Evolutionary conservation across 2,888 invertebrate genomes (phyloP), one percentile per base, ranked within the genome.

Genomic region (Phymatocera aterrima): DNA sequence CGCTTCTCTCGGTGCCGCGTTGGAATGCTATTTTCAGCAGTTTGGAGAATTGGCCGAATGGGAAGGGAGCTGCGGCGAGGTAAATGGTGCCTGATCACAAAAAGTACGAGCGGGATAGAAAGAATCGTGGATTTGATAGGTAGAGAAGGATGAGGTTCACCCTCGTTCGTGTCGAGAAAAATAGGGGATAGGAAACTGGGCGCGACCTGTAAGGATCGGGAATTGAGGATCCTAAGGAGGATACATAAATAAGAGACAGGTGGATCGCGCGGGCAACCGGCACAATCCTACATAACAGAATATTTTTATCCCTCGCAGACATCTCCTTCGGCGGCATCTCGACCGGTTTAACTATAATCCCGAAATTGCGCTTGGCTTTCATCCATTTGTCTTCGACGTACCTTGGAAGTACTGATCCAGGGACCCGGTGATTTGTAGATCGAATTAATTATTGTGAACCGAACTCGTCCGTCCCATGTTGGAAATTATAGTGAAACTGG

Each of bases 241-340:
- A 84, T 82, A 82, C 81, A 83, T 82, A 85, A 83, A 85, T 83
- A 85, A 84, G 80, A 64, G 82, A 84, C 83, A 84, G 84, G 82
- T 85, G 83, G 80, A 83, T 68, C 34, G 34, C 34, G 34, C 51
- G 51, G 72, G n/a, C n/a, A 28, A 24, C 34, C 51, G 4, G 8
- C 12, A 31, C 8, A 31, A 72, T 72, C 34, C 72, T 61, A 10
- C 18, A 60, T 64, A 64, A 28, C 51, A n/a, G 51, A 72, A 31
- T 34, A 51, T 46, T n/a, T n/a, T n/a, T n/a, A n/a, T n/a, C n/a
- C 48, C 48, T 8, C 6, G 46, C 46, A 31, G 70, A 70, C 51
- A 28, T 51, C 34, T 34, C 51, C 18, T 34, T 31, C 43, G 34
- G 31, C 43, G 34, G 31, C 72, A 68, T 46, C 28, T 51, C 51